Conservation (phyloP, 2,888 invertebrate species). For the Thecocarcelia acutangulata region DNA sequence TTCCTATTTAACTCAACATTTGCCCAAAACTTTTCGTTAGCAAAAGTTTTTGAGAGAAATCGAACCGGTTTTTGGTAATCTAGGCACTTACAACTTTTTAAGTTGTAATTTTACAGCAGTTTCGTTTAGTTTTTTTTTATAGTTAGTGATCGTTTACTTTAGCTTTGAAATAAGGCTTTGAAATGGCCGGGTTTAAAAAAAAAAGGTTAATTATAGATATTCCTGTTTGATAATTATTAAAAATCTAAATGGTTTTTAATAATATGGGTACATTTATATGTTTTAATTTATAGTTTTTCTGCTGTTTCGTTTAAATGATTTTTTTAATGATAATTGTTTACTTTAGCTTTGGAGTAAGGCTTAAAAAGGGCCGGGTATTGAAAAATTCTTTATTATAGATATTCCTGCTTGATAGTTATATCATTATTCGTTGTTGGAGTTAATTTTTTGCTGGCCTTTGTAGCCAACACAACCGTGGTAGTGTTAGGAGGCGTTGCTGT, state of each 20-base stretch:
- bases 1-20: no score
- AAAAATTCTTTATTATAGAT: slow-evolving; percentile 65
- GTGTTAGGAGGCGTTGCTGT: slow-evolving; percentile 66
- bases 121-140: slow-evolving; percentile 8
- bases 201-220: slow-evolving; percentile 67
- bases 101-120: slow-evolving; percentile 33
- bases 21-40: no score
- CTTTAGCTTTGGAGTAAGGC: slow-evolving; percentile 12
- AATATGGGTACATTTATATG: slow-evolving; percentile 62
- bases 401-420: slow-evolving; percentile 78
- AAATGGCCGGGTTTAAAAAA: slow-evolving; percentile 17
- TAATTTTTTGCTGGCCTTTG: slow-evolving; percentile 78
- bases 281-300: slow-evolving; percentile 36
- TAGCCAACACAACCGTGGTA: slow-evolving; percentile 72
- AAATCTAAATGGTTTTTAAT: neutral
- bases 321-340: slow-evolving; percentile 14
- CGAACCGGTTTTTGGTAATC: slow-evolving; percentile 10
- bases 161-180: neutral
- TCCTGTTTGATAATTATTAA: slow-evolving; percentile 78
- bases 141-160: slow-evolving; percentile 14
- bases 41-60: no score
- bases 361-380: slow-evolving; percentile 11
- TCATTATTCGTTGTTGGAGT: slow-evolving; percentile 79
- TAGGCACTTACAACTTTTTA: slow-evolving; percentile 59
- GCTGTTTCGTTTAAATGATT: slow-evolving; percentile 5